Conservation (phyloP, 2,797 vertebrate genomes). For the Naso thynnoides region DNA sequence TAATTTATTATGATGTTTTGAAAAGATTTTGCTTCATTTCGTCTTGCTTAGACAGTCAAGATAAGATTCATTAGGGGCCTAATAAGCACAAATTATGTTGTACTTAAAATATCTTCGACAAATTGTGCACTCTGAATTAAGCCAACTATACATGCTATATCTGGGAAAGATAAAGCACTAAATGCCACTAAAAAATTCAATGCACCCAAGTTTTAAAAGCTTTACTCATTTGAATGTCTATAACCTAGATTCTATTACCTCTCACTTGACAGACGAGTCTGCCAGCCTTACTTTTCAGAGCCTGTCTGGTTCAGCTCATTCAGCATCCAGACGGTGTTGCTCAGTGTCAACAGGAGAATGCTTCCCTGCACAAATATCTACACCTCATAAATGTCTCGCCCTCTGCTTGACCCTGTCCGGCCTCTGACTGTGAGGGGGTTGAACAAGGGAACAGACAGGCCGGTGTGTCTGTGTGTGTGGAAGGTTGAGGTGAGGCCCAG, state of each 20-base stretch:
- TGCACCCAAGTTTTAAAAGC: not conserved
- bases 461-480: constrained; percentile 48
- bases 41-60: constrained; percentile 11
- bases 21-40: constrained; percentile 56
- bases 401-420: constrained; percentile 80
- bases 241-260: constrained; percentile 46
- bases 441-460: constrained; percentile 66
- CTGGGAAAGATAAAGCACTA: constrained; percentile 29
- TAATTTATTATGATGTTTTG: constrained; percentile 54
- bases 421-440: constrained; percentile 74
- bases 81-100: constrained; percentile 31
- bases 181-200: constrained; percentile 17
- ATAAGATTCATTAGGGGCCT: constrained; percentile 30
- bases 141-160: constrained; percentile 12
- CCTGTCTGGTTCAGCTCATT: constrained; percentile 64
- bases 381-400: constrained; percentile 86
- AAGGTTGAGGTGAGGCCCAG: constrained; percentile 57
- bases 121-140: constrained; percentile 11
- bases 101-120: constrained; percentile 24
- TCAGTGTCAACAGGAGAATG: constrained; percentile 79
- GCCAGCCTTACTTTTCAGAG: constrained; percentile 46
- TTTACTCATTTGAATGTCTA: constrained; percentile 22
- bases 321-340: constrained; percentile 73
- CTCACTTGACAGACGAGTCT: constrained; percentile 37
- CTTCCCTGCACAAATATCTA: constrained; percentile 82